A percentile compares a stretch with the other conserved stretches of the same genome.
Evolutionary conservation across 2,888 invertebrate genomes (phyloP).

Genomic region (Cephus rjabovi): DNA sequence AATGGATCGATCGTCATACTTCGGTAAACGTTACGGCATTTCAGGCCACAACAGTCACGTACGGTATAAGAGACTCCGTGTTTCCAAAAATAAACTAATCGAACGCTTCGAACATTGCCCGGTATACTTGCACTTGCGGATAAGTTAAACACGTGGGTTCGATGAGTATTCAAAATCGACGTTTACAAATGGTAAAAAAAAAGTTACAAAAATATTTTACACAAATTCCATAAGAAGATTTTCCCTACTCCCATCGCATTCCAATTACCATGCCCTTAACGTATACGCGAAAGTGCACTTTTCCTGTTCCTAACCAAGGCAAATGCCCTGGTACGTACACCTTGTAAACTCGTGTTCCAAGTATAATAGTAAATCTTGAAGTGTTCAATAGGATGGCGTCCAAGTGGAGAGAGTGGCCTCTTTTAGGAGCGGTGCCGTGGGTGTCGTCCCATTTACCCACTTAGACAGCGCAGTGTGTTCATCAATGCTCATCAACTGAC

Average conservation of each 20-base stretch:
- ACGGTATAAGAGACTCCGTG: neutral
- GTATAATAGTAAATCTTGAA: neutral
- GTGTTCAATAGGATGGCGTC: neutral
- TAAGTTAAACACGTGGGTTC: too few species aligned
- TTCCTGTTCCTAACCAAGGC: neutral
- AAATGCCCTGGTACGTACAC: neutral
- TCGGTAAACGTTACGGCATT: constrained; percentile 16
- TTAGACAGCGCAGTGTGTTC: constrained; percentile 18
- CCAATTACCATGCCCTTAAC: neutral
- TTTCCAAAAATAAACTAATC: neutral
- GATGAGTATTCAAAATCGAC: neutral
- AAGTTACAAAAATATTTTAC: neutral
- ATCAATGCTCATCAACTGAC: constrained; percentile 13
- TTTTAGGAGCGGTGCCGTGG: constrained; percentile 20
- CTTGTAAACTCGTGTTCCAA: neutral
- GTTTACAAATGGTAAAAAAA: neutral
- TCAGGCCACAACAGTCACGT: constrained; percentile 11
- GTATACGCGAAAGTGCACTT: neutral
- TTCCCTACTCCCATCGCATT: neutral
- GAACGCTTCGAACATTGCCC: neutral
- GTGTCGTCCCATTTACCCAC: constrained; percentile 52
- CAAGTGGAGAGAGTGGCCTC: neutral
- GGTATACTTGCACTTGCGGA: too few species aligned
- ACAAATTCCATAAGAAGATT: neutral
- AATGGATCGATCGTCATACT: constrained; percentile 18